Conservation (phyloP, 2,888 invertebrate genomes). For the Drosophila anomalipes region DNA sequence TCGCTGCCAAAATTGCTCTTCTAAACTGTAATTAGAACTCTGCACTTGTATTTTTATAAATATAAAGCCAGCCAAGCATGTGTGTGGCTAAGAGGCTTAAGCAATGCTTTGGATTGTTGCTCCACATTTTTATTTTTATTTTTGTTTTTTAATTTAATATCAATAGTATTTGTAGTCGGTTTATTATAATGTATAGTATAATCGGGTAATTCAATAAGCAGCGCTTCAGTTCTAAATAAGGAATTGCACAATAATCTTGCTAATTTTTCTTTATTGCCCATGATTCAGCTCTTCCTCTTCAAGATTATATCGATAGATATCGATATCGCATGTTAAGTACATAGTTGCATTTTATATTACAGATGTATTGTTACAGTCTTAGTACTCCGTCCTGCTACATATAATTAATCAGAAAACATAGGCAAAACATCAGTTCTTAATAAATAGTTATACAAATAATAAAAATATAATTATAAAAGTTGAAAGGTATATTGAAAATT, state of each 20-base stretch:
- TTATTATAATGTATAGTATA: background rate
- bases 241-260: rapidly evolving
- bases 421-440: too few relatives aligned
- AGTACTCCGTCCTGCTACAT: too few relatives aligned
- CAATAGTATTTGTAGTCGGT: background rate
- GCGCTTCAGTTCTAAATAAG: background rate
- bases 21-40: constrained; percentile 32
- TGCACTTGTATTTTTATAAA: background rate
- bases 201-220: background rate
- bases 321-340: too few relatives aligned
- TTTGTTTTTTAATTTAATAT: background rate
- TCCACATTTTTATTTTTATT: background rate
- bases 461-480: too few relatives aligned
- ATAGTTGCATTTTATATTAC: background rate
- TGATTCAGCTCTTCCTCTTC: too few relatives aligned
- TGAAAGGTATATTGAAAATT: background rate
- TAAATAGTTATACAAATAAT: too few relatives aligned
- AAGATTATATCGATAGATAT: too few relatives aligned
- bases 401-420: too few relatives aligned
- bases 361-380: too few relatives aligned
- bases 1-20: constrained; percentile 32
- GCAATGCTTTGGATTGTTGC: too few relatives aligned
- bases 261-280: rapidly evolving
- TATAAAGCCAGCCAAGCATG: constrained; percentile 18
- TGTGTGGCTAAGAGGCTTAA: background rate